Evolutionary conservation across 2,888 invertebrate species (phyloP).

Genomic region (Ametastegia equiseti): DNA sequence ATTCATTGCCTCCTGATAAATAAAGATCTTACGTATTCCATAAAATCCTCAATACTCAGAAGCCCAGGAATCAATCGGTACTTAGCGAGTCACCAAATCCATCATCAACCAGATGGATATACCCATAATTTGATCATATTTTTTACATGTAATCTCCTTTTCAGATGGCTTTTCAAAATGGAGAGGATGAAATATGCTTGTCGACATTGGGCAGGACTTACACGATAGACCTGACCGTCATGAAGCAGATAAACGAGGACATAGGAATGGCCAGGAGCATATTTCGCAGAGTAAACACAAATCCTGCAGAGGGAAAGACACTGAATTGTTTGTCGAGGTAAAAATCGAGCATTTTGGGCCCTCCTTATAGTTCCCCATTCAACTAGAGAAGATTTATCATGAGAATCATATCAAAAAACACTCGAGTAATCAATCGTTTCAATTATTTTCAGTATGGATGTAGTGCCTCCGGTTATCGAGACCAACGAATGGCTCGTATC

Average conservation of each 20-base stretch:
- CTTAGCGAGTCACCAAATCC: no score
- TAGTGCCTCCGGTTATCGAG: constrained; percentile 73
- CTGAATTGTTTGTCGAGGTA: constrained; percentile 72
- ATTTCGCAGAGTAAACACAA: constrained; percentile 86
- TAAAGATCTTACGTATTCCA: no score
- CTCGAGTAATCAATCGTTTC: not conserved
- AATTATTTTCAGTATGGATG: constrained; percentile 67
- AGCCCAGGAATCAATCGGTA: no score
- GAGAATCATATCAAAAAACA: no score
- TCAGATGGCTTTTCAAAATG: constrained; percentile 91
- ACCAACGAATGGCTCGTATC: constrained; percentile 74
- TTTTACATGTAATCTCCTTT: not conserved
- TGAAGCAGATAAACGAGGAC: constrained; percentile 99
- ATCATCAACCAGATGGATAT: no score
- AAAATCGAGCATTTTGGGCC: not conserved
- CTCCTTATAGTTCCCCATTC: not conserved
- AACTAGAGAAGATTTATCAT: not conserved
- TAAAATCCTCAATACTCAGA: no score
- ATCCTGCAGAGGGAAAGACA: constrained; percentile 76
- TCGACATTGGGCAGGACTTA: constrained; percentile 95
- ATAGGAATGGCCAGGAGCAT: constrained; percentile 96
- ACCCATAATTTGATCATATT: no score
- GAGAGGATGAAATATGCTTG: constrained; percentile 96
- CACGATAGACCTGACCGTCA: constrained; percentile 96
- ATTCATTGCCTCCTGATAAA: no score